Conservation (phyloP, 2,113 vertebrate genomes). For the Pleuronectes platessa region DNA sequence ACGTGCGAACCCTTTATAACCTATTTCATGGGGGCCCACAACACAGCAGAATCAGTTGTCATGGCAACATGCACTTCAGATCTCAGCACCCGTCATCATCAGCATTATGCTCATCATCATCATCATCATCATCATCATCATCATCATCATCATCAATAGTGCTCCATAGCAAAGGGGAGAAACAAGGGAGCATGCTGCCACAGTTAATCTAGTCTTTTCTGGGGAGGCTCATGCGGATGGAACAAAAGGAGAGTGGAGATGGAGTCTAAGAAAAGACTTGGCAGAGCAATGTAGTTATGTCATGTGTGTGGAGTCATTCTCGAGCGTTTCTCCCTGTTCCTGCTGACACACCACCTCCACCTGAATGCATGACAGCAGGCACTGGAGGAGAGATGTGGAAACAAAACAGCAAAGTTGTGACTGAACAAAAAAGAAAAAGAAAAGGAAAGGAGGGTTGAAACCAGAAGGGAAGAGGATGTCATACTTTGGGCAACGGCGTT, state of each 20-base stretch:
- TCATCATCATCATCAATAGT: constrained; percentile 51
- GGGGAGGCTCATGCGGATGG: constrained; percentile 67
- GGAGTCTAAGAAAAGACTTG: constrained; percentile 60
- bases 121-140: constrained; percentile 36
- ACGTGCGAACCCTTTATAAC: constrained; percentile 65
- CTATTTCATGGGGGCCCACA: constrained; percentile 37
- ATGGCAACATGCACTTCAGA: constrained; percentile 72
- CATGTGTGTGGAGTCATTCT: constrained; percentile 65
- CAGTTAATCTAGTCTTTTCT: constrained; percentile 31
- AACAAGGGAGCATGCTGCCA: constrained; percentile 63
- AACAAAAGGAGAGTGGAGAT: constrained; percentile 59
- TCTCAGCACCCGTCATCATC: constrained; percentile 58
- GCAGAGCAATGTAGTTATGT: constrained; percentile 59
- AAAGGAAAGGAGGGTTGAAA: constrained; percentile 21
- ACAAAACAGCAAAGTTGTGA: constrained; percentile 56
- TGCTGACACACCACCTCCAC: constrained; percentile 68
- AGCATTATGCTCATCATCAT: constrained; percentile 37
- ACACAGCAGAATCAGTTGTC: constrained; percentile 64
- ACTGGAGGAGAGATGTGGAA: constrained; percentile 51
- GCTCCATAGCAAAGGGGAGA: constrained; percentile 36
- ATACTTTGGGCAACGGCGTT: constrained; percentile 86
- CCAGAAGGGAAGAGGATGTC: constrained; percentile 78
- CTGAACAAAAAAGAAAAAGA: constrained; percentile 8
- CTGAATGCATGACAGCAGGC: constrained; percentile 74
- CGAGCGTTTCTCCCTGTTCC: constrained; percentile 40